Evolutionary conservation across 2,113 vertebrate genomes (phyloP).

Genomic region (Colaptes auratus): DNA sequence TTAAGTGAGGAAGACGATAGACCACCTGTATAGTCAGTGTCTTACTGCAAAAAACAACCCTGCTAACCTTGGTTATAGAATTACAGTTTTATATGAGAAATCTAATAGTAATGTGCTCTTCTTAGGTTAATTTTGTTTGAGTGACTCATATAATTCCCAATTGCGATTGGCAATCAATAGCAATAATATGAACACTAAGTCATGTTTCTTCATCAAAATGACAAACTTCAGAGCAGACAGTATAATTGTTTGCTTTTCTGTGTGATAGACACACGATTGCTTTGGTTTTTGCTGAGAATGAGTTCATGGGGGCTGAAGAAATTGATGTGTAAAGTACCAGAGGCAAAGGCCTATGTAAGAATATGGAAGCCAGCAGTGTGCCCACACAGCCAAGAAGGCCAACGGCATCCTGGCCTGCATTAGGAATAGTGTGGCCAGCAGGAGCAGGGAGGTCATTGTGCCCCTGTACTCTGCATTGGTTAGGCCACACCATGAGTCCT

Average conservation of each 20-base stretch:
- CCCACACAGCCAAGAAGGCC: too few relatives aligned
- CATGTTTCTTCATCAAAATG: constrained; percentile 53
- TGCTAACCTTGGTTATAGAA: neutral
- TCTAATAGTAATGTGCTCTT: constrained; percentile 38
- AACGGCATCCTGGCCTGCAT: too few relatives aligned
- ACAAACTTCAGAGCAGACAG: constrained; percentile 33
- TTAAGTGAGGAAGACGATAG: neutral
- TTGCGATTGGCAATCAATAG: constrained; percentile 51
- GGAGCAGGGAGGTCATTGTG: too few relatives aligned
- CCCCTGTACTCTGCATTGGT: too few relatives aligned
- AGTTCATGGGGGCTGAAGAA: neutral
- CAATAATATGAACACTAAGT: constrained; percentile 52
- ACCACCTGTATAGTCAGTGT: neutral
- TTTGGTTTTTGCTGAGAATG: neutral
- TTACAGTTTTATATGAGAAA: constrained; percentile 4
- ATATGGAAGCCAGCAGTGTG: too few relatives aligned
- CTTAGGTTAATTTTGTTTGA: constrained; percentile 54
- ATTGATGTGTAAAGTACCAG: neutral
- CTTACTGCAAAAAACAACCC: neutral
- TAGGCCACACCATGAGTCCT: too few relatives aligned
- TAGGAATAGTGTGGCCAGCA: too few relatives aligned
- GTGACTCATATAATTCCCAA: constrained; percentile 47
- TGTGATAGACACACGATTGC: neutral
- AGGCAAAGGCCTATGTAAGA: neutral
- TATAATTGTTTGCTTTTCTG: constrained; percentile 63